Conservation (phyloP, 2,888 invertebrate genomes). For the Apoderus coryli region DNA sequence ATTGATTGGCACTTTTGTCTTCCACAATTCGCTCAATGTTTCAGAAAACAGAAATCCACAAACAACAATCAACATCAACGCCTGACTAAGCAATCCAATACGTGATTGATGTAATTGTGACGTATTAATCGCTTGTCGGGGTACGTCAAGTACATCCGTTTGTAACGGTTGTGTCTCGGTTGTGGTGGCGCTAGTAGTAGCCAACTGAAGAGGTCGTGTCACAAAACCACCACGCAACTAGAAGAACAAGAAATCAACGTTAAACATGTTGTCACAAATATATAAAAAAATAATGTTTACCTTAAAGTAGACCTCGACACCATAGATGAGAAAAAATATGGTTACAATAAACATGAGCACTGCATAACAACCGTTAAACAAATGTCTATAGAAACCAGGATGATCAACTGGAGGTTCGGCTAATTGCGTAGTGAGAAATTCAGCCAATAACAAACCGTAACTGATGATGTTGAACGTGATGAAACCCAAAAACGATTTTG, state of each 20-base stretch:
- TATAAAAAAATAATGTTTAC: too few species aligned
- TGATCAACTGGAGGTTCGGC: conserved; percentile 35
- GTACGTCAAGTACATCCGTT: conserved; percentile 17
- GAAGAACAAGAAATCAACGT: not conserved
- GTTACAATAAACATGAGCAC: conserved; percentile 81
- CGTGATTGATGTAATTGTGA: conserved; percentile 87
- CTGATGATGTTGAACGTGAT: conserved; percentile 79
- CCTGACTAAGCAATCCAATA: conserved; percentile 76
- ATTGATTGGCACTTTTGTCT: conserved; percentile 72
- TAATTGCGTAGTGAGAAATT: conserved; percentile 42
- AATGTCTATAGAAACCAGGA: conserved; percentile 64
- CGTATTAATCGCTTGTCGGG: conserved; percentile 45
- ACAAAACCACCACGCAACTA: conserved; percentile 76
- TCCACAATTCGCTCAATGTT: conserved; percentile 86
- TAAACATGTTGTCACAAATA: too few species aligned
- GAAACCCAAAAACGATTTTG: conserved; percentile 82
- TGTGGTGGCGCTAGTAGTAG: conserved; percentile 14
- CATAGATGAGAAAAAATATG: conserved; percentile 85
- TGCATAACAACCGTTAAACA: conserved; percentile 87
- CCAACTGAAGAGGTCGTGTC: conserved; percentile 33
- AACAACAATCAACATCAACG: conserved; percentile 78
- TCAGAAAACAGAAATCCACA: conserved; percentile 83
- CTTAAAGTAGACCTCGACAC: conserved; percentile 89
- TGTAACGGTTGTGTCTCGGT: conserved; percentile 25
- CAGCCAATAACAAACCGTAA: conserved; percentile 72